A percentile compares a stretch with the other conserved stretches of the same genome.
Conservation (phyloP, 1,140 invertebrate genomes). For the Pachypsylla venusta region DNA sequence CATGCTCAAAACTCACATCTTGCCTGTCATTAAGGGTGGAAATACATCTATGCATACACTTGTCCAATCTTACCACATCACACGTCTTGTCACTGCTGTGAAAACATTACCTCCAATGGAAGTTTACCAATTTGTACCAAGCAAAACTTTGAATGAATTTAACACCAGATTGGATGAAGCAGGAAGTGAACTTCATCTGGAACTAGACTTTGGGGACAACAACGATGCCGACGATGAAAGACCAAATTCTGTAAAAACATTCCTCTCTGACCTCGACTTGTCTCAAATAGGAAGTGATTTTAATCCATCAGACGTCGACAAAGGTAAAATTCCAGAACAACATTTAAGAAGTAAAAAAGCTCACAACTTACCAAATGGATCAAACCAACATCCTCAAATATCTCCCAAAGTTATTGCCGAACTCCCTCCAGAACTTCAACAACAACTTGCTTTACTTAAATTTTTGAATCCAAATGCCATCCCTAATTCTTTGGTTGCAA, state of each 20-base stretch:
- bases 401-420: conserved; percentile 4
- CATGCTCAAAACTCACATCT: conserved; percentile 68
- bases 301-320: conserved; percentile 50
- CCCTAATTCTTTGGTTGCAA: conserved; percentile 49
- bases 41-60: conserved; percentile 59
- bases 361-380: conserved; percentile 27
- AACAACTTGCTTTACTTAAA: conserved; percentile 52
- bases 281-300: conserved; percentile 50
- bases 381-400: conserved; percentile 5
- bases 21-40: conserved; percentile 56
- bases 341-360: conserved; percentile 41
- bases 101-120: conserved; percentile 76
- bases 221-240: conserved; percentile 49
- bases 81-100: conserved; percentile 66
- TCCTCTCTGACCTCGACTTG: conserved; percentile 44
- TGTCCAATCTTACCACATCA: conserved; percentile 75
- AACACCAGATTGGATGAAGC: conserved; percentile 71
- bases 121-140: conserved; percentile 69
- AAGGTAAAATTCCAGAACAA: conserved; percentile 36
- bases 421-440: conserved; percentile 50
- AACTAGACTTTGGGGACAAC: conserved; percentile 68
- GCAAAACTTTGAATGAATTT: conserved; percentile 75
- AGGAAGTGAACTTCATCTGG: conserved; percentile 68
- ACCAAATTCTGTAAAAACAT: conserved; percentile 34
- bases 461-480: conserved; percentile 50